Percentiles rank a stretch among this genome's conserved stretches.
Conservation (phyloP, 2,113 vertebrate species). For the Atlantisia rogersi region DNA sequence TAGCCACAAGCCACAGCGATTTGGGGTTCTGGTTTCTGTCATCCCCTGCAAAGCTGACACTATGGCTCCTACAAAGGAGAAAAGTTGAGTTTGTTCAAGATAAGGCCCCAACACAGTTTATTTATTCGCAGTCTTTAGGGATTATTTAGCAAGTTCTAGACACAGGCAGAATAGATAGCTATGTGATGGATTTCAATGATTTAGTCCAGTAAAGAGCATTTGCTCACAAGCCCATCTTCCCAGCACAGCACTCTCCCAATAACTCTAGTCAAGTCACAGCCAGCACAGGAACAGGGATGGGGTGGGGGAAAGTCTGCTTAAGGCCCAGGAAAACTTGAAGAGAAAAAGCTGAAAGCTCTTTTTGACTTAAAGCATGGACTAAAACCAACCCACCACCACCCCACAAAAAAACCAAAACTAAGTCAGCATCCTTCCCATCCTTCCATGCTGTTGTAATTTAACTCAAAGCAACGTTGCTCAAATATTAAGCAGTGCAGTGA, state of each 20-base stretch:
- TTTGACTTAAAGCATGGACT: neutral
- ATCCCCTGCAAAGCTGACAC: neutral
- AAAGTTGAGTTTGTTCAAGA: neutral
- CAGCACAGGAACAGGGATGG: no score
- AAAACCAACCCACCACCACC: neutral
- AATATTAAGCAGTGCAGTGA: neutral
- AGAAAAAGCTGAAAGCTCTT: neutral
- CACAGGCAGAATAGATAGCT: neutral
- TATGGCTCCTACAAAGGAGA: neutral
- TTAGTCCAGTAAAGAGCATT: neutral
- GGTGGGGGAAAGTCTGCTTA: accelerated
- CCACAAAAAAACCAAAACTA: no score
- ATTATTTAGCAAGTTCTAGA: neutral
- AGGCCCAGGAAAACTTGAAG: neutral
- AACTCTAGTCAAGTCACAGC: neutral
- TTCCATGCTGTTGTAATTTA: neutral
- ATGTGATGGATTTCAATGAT: neutral
- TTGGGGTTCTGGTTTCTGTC: conserved; percentile 30
- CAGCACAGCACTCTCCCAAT: neutral
- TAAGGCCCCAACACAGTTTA: neutral
- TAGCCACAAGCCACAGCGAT: neutral
- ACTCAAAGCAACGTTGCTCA: neutral
- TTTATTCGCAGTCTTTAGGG: neutral
- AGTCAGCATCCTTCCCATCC: neutral
- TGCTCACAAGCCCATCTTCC: neutral